Percentiles rank a stretch among this genome's conserved stretches.
These are phyloP conservation scores for Cardinalis cardinalis DNA, from an alignment of 2,113 vertebrate genomes.

Conservation along the genomic window DNA sequence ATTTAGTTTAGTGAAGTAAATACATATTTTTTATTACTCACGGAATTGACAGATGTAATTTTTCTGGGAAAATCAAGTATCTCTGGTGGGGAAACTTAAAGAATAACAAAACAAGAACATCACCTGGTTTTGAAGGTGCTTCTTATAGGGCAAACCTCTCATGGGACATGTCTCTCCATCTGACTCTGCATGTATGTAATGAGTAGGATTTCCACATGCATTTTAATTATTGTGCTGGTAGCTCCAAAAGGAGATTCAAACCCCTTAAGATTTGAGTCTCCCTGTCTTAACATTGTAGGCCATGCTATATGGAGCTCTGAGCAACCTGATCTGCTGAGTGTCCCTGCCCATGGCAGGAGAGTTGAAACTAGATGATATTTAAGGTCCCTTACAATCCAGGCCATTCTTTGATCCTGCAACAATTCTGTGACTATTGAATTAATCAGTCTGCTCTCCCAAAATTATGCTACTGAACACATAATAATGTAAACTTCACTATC, in stretches of 20 bases:
- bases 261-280: background rate
- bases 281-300: accelerated
- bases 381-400: background rate
- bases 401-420: background rate
- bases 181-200: background rate
- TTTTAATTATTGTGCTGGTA: background rate
- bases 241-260: background rate
- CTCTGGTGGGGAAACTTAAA: background rate
- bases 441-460: background rate
- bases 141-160: background rate
- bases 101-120: background rate
- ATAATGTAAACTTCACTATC: background rate
- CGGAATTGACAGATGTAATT: background rate
- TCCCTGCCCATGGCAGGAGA: background rate
- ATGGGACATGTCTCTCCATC: background rate
- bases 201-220: background rate
- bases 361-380: background rate
- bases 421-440: background rate
- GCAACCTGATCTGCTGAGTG: background rate
- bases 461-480: background rate
- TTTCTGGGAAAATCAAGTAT: background rate
- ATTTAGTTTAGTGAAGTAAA: background rate
- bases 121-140: background rate
- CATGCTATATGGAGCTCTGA: background rate
- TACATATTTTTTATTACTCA: background rate